Evolutionary conservation across 2,797 vertebrate genomes (phyloP).

Genomic region (Labroides dimidiatus): DNA sequence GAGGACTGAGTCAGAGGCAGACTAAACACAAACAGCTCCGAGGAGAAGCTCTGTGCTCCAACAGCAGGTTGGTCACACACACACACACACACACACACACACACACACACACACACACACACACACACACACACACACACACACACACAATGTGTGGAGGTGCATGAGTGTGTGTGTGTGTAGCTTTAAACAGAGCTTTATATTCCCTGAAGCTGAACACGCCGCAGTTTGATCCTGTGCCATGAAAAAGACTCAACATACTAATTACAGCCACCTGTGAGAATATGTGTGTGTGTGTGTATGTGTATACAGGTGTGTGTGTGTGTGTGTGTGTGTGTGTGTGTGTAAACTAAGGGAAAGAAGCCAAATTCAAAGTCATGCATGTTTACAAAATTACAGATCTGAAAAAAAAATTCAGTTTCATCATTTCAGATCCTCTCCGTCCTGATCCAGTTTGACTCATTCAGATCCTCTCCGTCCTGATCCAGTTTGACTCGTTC

Average conservation of each 20-base stretch:
- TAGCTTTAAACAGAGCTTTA: conserved; percentile 58
- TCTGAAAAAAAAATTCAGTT: conserved; percentile 24
- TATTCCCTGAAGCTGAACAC: conserved; percentile 69
- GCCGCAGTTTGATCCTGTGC: conserved; percentile 76
- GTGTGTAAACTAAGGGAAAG: conserved; percentile 34
- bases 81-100: too few relatives aligned
- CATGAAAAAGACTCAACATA: conserved; percentile 72
- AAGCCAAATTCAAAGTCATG: conserved; percentile 48
- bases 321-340: conserved; percentile 6
- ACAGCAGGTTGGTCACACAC: conserved; percentile 43
- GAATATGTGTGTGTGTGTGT: too few relatives aligned
- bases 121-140: too few relatives aligned
- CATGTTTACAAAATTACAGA: conserved; percentile 58
- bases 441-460: conserved; percentile 6
- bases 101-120: too few relatives aligned
- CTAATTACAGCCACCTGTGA: conserved; percentile 84
- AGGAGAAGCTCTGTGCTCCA: conserved; percentile 48
- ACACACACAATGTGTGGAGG: conserved; percentile 3
- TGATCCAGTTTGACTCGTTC: too few relatives aligned
- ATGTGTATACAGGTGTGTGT: too few relatives aligned
- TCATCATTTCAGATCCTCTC: conserved; percentile 6
- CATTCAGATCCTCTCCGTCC: too few relatives aligned
- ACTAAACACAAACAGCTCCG: conserved; percentile 75
- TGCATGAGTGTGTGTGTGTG: conserved; percentile 29
- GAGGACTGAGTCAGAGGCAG: conserved; percentile 54